Percentiles rank a stretch among this genome's conserved stretches.
Evolutionary conservation across 1,140 invertebrate genomes (phyloP).

Genomic region (Euura saliciscinereae): DNA sequence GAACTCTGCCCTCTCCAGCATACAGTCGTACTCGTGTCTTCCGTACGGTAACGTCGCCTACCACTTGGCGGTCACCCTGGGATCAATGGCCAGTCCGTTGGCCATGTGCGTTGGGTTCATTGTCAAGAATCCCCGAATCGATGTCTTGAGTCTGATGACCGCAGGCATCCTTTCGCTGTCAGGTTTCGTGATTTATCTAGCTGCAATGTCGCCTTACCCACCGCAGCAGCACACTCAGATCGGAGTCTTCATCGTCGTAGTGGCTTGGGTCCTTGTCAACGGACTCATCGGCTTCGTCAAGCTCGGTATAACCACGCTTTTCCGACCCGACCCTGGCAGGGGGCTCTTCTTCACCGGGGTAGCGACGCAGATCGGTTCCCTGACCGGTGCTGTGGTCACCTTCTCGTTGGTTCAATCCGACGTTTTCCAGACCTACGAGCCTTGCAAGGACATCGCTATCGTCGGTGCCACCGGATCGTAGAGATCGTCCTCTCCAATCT

Average conservation of each 20-base stretch:
- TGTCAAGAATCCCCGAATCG: constrained; percentile 66
- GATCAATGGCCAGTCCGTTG: constrained; percentile 83
- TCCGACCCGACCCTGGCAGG: constrained; percentile 59
- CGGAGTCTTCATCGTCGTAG: constrained; percentile 71
- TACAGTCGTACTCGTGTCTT: constrained; percentile 87
- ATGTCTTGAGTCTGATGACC: constrained; percentile 64
- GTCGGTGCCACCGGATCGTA: neutral
- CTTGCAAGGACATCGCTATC: constrained; percentile 29
- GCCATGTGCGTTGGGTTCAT: constrained; percentile 84
- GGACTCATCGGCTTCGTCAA: constrained; percentile 81
- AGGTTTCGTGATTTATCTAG: constrained; percentile 72
- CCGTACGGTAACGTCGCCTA: constrained; percentile 86
- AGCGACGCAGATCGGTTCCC: constrained; percentile 81
- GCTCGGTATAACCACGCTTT: constrained; percentile 78
- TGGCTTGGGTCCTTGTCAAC: constrained; percentile 72
- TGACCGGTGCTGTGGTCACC: constrained; percentile 74
- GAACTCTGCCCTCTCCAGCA: constrained; percentile 82
- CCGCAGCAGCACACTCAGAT: constrained; percentile 64
- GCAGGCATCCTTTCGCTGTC: constrained; percentile 62
- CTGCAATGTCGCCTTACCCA: constrained; percentile 76
- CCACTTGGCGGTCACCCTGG: constrained; percentile 80
- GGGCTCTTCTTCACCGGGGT: constrained; percentile 79
- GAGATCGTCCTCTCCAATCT: no score
- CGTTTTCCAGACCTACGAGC: constrained; percentile 63
- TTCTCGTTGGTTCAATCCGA: constrained; percentile 77